These are phyloP conservation scores for Burhinus oedicnemus DNA, from an alignment of 2,113 vertebrate genomes.

Conservation along the genomic window DNA sequence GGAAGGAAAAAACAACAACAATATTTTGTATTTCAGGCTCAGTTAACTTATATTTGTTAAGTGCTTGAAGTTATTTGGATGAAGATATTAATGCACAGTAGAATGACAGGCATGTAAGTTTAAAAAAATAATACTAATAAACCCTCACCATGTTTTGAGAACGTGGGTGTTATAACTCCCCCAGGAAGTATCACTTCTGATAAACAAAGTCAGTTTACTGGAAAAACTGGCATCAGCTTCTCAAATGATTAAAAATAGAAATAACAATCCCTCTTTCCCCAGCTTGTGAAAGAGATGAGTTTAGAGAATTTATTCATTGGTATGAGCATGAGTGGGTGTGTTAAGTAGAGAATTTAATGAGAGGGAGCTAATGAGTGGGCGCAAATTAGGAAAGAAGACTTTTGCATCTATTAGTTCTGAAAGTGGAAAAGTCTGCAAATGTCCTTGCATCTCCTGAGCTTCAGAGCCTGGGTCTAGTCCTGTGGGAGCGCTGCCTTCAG, in stretches of 20 bases:
- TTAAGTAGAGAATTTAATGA: not conserved
- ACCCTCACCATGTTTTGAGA: not conserved
- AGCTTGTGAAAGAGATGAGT: not conserved
- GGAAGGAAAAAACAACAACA: not conserved
- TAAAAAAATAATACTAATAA: not conserved
- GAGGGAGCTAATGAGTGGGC: not conserved
- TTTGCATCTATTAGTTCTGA: not conserved
- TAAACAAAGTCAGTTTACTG: not conserved
- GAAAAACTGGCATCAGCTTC: not conserved
- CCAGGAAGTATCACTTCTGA: not conserved
- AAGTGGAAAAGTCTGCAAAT: not conserved
- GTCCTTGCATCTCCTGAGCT: not conserved
- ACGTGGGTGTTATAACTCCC: not conserved
- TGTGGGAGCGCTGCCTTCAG: not conserved
- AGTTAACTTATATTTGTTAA: not conserved
- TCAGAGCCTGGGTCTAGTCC: not conserved
- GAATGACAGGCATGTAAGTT: not conserved
- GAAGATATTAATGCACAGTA: not conserved
- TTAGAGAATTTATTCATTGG: not conserved
- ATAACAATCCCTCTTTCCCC: not conserved
- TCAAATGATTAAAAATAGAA: not conserved
- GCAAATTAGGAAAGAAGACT: not conserved
- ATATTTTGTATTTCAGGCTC: not conserved
- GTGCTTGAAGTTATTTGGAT: not conserved
- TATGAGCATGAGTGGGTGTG: not conserved